phyloP scores from a whole-genome alignment of 64 coral and sea anemone species.

The Dendrophyllia cribrosa region DNA sequence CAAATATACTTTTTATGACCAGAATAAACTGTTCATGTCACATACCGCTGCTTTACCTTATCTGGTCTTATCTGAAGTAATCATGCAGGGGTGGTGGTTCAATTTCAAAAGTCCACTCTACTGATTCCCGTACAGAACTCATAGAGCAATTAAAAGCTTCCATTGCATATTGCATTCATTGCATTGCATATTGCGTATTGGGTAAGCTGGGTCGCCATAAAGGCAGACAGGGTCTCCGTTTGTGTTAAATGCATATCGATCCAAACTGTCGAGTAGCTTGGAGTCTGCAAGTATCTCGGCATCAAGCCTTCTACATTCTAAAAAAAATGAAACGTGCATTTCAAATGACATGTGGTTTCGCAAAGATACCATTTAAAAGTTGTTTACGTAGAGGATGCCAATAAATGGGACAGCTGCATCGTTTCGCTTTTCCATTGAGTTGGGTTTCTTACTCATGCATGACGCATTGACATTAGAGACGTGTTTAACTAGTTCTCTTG shows the following conservation, averaged over 20 bases:
- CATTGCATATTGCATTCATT: background rate
- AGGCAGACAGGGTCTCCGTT: conserved; percentile 12
- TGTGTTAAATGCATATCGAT: conserved; percentile 34
- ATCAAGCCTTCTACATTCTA: conserved; percentile 43
- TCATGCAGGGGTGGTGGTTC: background rate
- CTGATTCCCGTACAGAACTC: background rate
- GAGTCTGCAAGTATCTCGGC: conserved; percentile 37
- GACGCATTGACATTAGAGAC: too few relatives aligned
- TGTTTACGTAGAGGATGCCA: too few relatives aligned
- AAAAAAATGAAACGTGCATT: conserved; percentile 1
- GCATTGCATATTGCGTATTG: conserved; percentile 3
- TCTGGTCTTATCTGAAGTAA: background rate
- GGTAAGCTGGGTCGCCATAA: conserved; percentile 8
- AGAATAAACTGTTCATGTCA: background rate
- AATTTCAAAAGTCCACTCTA: background rate
- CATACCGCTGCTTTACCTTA: background rate
- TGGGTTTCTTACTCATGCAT: too few relatives aligned
- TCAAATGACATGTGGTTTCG: conserved; percentile 2
- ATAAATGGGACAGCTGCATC: too few relatives aligned
- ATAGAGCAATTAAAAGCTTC: background rate
- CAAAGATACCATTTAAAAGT: too few relatives aligned
- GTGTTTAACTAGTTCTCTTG: too few relatives aligned
- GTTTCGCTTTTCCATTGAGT: too few relatives aligned
- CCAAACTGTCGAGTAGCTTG: conserved; percentile 34
- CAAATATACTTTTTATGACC: background rate